Percentiles rank a stretch among this genome's conserved stretches.
phyloP scores from a whole-genome alignment of 2,888 invertebrate genomes.

The Trilocha varians region DNA sequence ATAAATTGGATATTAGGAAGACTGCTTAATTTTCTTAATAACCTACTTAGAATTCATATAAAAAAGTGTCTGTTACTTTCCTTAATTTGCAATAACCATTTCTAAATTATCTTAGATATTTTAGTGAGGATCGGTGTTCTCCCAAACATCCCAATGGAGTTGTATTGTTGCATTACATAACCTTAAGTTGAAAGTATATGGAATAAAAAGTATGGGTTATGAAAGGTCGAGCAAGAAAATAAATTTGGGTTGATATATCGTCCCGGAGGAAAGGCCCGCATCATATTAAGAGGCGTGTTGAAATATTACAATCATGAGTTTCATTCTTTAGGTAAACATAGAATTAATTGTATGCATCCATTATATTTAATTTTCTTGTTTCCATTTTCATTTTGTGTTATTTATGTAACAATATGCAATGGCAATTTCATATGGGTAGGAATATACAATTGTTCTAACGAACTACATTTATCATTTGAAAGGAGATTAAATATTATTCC shows the following conservation, averaged over 20 bases:
- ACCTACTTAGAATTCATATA: no score
- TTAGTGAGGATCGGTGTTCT: background rate
- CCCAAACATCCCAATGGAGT: background rate
- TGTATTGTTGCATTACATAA: background rate
- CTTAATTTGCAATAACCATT: no score
- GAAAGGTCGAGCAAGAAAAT: conserved; percentile 47
- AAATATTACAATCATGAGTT: conserved; percentile 35
- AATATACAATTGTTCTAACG: no score
- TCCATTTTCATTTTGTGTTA: background rate
- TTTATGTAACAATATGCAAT: background rate
- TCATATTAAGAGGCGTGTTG: conserved; percentile 36
- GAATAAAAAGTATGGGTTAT: conserved; percentile 34
- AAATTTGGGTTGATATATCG: conserved; percentile 55
- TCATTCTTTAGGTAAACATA: conserved; percentile 9
- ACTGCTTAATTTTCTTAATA: no score
- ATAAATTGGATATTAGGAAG: no score
- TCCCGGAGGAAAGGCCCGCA: conserved; percentile 35
- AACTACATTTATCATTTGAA: no score
- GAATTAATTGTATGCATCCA: conserved; percentile 3
- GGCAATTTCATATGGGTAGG: no score
- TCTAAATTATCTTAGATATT: background rate
- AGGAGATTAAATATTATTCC: no score
- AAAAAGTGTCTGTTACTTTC: no score
- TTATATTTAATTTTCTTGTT: background rate
- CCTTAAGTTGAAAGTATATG: conserved; percentile 6